A percentile compares a stretch with the other conserved stretches of the same genome.
Conservation (phyloP, 2,113 vertebrate species). For the Scortum barcoo region DNA sequence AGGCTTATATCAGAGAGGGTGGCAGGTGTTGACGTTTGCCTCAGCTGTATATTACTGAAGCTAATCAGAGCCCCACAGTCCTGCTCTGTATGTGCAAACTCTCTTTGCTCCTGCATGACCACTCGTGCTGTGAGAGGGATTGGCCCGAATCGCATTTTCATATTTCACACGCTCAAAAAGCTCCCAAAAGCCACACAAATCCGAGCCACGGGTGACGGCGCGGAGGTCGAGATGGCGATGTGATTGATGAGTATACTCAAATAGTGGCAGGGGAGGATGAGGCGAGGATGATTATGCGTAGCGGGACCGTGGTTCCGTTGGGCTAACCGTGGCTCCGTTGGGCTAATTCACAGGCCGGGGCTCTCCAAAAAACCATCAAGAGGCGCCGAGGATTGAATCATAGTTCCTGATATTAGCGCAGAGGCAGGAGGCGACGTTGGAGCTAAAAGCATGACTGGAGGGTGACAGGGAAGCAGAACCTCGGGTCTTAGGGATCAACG, state of each 20-base stretch:
- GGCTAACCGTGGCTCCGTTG: slow-evolving; percentile 45
- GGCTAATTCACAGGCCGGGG: slow-evolving; percentile 55
- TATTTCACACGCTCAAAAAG: slow-evolving; percentile 61
- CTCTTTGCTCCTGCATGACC: slow-evolving; percentile 36
- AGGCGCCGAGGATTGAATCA: slow-evolving; percentile 48
- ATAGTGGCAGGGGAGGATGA: slow-evolving; percentile 38
- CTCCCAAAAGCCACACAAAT: slow-evolving; percentile 57
- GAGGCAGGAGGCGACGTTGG: slow-evolving; percentile 43
- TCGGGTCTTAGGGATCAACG: slow-evolving; percentile 56
- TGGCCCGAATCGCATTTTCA: slow-evolving; percentile 75
- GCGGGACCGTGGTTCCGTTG: slow-evolving; percentile 41
- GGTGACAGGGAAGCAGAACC: slow-evolving; percentile 13
- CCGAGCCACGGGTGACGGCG: slow-evolving; percentile 33
- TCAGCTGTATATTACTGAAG: slow-evolving; percentile 8
- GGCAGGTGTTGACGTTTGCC: background rate
- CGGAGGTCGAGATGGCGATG: slow-evolving; percentile 38
- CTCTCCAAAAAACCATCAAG: slow-evolving; percentile 50
- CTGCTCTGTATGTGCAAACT: slow-evolving; percentile 23
- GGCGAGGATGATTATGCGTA: slow-evolving; percentile 54
- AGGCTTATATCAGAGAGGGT: background rate
- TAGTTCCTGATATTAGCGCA: slow-evolving; percentile 33
- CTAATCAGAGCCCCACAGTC: slow-evolving; percentile 12
- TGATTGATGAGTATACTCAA: slow-evolving; percentile 66
- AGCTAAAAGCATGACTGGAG: slow-evolving; percentile 44
- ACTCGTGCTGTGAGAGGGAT: slow-evolving; percentile 54